Base-by-base conservation (phyloP, 2,113 vertebrate species). In the Zosterops lateralis region DNA sequence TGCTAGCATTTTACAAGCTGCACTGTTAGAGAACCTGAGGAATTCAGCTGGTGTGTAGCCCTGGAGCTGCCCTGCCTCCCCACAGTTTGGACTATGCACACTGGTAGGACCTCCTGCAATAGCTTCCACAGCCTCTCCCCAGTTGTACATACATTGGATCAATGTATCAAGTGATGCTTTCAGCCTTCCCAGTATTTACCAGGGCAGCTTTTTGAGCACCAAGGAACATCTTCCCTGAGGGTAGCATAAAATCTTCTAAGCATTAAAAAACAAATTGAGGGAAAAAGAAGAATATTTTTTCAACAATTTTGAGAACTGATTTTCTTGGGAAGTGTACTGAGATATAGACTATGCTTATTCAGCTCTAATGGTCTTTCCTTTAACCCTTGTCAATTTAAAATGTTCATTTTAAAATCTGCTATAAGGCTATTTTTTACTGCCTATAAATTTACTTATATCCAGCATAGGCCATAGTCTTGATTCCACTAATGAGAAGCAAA, bases 131-230 rank as follows among this genome's bases (percentile, higher is more conserved):
- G 16, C 40, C n/a, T 32, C 11, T 53, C 12, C 25, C 13, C 54
- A 10, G 15, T 3, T 47, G 13, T 32, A 47, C 5, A 18, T 5
- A 14, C 0, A 3, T 6, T n/a, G 36, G 24, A 22, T 38, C 17
- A 68, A 36, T 17, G 24, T 26, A 65, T 72, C 25, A 54, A 28
- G 31, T 5, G 31, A 45, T 29, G 8, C 26, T 53, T 84, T 78
- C 42, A 67, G 70, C 38, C 57, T n/a, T 28, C 38, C 17, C 31
- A 19, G 6, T 60, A 60, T 58, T 74, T 61, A 66, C 8, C 3
- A 6, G 64, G 7, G 17, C 22, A 88, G 38, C 6, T 79, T 89
- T 75, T 53, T 57, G 56, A 75, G 58, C 51, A 57, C 8, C 21
- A 82, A 65, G 36, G 22, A 17, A 32, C 19, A 47, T 24, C 6